Evolutionary conservation across 2,113 vertebrate species (phyloP).

Genomic region (Etia nguti): DNA sequence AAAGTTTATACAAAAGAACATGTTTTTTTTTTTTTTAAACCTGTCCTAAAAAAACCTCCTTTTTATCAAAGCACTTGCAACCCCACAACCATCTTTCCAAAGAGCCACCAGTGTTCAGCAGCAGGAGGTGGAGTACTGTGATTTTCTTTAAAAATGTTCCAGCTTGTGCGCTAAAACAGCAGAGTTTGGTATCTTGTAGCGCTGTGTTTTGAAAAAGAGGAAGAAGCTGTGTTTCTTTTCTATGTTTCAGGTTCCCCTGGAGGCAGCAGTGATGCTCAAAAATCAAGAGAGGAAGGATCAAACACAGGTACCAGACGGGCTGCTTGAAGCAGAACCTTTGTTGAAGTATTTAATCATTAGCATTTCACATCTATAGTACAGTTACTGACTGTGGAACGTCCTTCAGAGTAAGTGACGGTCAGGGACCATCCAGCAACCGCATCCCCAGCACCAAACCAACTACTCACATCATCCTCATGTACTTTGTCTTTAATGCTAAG

Average conservation of each 20-base stretch:
- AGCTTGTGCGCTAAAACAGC: not conserved
- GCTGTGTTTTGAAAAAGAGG: not conserved
- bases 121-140: not conserved
- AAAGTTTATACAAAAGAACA: not conserved
- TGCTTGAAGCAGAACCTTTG: not conserved
- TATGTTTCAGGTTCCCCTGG: not conserved
- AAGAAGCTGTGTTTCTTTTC: not conserved
- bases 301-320: not conserved
- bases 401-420: not conserved
- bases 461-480: not conserved
- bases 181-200: not conserved
- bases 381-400: not conserved
- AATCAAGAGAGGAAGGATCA: not conserved
- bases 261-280: not conserved
- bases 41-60: not conserved
- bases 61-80: not conserved
- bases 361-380: accelerated
- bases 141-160: not conserved
- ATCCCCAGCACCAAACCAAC: not conserved
- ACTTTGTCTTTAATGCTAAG: not conserved
- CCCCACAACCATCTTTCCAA: not conserved
- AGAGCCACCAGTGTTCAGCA: accelerated
- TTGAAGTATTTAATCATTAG: not conserved
- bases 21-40: accelerated
- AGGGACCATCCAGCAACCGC: not conserved